Conservation (phyloP, 2,888 invertebrate species). For the Megastigmus dorsalis region DNA sequence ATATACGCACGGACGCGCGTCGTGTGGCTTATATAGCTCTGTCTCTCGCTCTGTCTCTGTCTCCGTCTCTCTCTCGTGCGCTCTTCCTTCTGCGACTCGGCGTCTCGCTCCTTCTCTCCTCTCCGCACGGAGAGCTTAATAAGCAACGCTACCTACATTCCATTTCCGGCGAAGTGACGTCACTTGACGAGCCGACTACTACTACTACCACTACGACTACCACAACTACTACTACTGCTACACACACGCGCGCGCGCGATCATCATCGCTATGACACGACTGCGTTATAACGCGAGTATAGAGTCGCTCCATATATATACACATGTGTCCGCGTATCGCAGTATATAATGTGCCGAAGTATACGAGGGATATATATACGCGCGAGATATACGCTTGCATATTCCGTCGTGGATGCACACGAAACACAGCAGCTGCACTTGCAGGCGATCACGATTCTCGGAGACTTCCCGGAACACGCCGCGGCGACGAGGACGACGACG, state of each 20-base stretch:
- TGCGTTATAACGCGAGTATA: neutral
- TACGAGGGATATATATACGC: neutral
- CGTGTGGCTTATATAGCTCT: too few relatives aligned
- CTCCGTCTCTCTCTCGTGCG: neutral
- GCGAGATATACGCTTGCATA: neutral
- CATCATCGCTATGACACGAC: too few relatives aligned
- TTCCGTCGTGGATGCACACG: constrained; percentile 3
- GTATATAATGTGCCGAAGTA: neutral
- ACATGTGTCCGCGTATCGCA: too few relatives aligned
- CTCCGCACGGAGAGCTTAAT: constrained; percentile 67
- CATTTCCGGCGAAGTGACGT: constrained; percentile 74
- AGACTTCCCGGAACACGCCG: constrained; percentile 50
- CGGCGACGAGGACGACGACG: too few relatives aligned
- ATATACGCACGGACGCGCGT: too few relatives aligned
- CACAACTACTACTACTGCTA: neutral
- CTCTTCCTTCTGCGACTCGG: neutral
- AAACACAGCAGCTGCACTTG: too few relatives aligned
- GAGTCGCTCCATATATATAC: neutral
- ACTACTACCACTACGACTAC: constrained; percentile 51
- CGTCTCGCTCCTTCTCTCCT: constrained; percentile 4
- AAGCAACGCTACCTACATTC: constrained; percentile 74
- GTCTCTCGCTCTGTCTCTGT: neutral
- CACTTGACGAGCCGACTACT: constrained; percentile 67
- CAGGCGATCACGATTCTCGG: constrained; percentile 4
- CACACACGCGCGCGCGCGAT: too few relatives aligned